These are phyloP conservation scores for Maniola hyperantus DNA, from an alignment of 2,888 invertebrate species.

Conservation along the genomic window DNA sequence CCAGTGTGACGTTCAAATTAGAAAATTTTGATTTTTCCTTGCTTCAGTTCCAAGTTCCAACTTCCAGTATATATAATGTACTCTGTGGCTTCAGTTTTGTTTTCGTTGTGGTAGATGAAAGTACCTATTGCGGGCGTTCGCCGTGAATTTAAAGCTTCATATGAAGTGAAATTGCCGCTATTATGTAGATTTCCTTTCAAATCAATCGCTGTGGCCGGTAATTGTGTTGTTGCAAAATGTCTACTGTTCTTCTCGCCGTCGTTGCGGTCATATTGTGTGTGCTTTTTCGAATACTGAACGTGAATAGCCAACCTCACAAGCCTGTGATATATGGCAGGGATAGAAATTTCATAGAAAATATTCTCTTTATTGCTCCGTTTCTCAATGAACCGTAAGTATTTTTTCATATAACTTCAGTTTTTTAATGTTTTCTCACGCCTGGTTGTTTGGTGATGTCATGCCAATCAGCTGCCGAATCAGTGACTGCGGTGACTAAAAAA, in stretches of 20 bases:
- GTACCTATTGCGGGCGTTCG: slow-evolving; percentile 30
- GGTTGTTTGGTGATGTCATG: slow-evolving; percentile 63
- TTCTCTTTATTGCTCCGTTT: slow-evolving; percentile 90
- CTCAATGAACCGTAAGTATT: slow-evolving; percentile 91
- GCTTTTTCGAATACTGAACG: slow-evolving; percentile 91
- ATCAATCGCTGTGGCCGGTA: slow-evolving; percentile 38
- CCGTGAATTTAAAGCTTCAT: slow-evolving; percentile 9
- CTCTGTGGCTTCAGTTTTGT: slow-evolving; percentile 33
- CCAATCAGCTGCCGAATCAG: slow-evolving; percentile 29
- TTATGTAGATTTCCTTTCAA: slow-evolving; percentile 61
- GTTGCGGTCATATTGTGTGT: slow-evolving; percentile 92
- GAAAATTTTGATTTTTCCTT: too few species aligned
- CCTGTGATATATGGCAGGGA: slow-evolving; percentile 90
- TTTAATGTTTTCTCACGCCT: slow-evolving; percentile 22
- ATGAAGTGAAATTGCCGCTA: slow-evolving; percentile 53
- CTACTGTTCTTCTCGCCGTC: slow-evolving; percentile 90
- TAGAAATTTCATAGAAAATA: slow-evolving; percentile 88
- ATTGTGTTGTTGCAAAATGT: slow-evolving; percentile 80
- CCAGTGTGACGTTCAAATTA: too few species aligned
- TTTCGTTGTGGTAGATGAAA: slow-evolving; percentile 29
- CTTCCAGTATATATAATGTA: too few species aligned
- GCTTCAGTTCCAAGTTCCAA: too few species aligned
- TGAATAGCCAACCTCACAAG: slow-evolving; percentile 91
- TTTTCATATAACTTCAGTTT: background rate
- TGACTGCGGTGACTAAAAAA: background rate